Evolutionary conservation across 1,140 invertebrate species (phyloP).

Genomic region (Nasonia giraulti): DNA sequence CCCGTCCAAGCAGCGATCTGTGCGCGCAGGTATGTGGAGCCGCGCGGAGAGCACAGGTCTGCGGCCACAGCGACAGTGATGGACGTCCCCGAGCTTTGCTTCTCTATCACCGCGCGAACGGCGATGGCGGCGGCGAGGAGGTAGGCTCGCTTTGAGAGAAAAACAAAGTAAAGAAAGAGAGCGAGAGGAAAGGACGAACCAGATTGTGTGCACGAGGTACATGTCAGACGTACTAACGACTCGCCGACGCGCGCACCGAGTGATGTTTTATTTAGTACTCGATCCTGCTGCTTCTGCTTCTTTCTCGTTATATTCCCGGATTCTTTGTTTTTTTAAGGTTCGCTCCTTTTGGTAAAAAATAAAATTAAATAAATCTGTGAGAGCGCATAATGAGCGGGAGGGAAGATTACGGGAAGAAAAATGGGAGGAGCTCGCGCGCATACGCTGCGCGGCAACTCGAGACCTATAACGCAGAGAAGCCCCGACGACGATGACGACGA

Average conservation of each 20-base stretch:
- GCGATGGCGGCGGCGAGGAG: slow-evolving; percentile 55
- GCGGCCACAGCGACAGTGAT: slow-evolving; percentile 63
- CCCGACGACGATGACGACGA: too few relatives aligned
- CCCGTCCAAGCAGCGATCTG: neutral
- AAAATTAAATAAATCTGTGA: slow-evolving; percentile 6
- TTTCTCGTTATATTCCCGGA: neutral
- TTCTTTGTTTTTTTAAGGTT: neutral
- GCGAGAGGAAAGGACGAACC: slow-evolving; percentile 59
- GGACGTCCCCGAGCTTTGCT: slow-evolving; percentile 64
- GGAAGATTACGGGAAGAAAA: slow-evolving; percentile 50
- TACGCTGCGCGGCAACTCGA: slow-evolving; percentile 49
- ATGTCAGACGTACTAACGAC: slow-evolving; percentile 68
- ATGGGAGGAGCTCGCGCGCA: slow-evolving; percentile 53
- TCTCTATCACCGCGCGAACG: slow-evolving; percentile 63
- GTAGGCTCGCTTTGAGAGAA: neutral
- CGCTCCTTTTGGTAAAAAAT: neutral
- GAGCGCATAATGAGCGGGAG: neutral
- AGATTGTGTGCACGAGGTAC: slow-evolving; percentile 67
- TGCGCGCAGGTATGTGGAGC: slow-evolving; percentile 8
- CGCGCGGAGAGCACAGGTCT: slow-evolving; percentile 53
- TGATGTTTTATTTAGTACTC: slow-evolving; percentile 71
- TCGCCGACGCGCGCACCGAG: slow-evolving; percentile 54
- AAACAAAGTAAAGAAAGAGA: neutral
- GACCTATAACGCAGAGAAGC: neutral
- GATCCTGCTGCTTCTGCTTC: neutral